Evolutionary conservation across 2,888 invertebrate species (phyloP), one percentile per base, ranked within the genome.

Genomic region (Cetonia aurata): DNA sequence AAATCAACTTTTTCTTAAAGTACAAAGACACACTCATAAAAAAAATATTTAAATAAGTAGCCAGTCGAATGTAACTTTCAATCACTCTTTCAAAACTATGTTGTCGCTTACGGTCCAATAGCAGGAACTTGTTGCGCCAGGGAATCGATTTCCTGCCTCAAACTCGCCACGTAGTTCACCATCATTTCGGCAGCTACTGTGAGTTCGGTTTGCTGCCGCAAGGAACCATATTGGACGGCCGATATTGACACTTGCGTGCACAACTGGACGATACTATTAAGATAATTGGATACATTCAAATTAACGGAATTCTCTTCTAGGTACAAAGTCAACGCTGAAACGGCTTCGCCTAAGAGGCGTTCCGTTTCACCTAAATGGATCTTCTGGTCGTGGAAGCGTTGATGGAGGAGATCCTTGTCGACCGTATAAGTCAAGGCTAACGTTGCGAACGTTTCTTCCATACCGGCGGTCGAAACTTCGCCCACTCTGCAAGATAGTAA

Each of bases 221-320:
- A 46, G 1, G 73, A 69, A 42, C 75, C 75, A 70, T 52, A 74
- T 56, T 71, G 73, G 59, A 37, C 73, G 42, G 72, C 75, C 62
- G 67, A 67, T 15, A 56, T 50, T 37, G 65, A 69, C 1, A 68
- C 44, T 69, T 73, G 69, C 6, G 67, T 42, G 25, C 67, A 67
- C 8, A 68, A 33, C 37, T 48, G 17, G 31, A 66, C 31, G 33
- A 72, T 56, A 25, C 15, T 33, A 15, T 71, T 53, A 57, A 70
- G 31, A 37, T 69, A 67, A 10, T 55, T 15, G 15, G 62, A 65
- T 10, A 50, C 65, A 48, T 60, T 48, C 46, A 48, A 31, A 6
- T 31, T 48, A 31, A 12, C n/a, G 41, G 33, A 50, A 52, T 69
- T 59, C 10, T 57, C 48, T 19, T 69, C 59, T 50, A 69, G 25